Percentiles rank a stretch among this genome's conserved stretches.
Conservation (phyloP, 1,140 invertebrate species). For the Pogonomyrmex californicus region DNA sequence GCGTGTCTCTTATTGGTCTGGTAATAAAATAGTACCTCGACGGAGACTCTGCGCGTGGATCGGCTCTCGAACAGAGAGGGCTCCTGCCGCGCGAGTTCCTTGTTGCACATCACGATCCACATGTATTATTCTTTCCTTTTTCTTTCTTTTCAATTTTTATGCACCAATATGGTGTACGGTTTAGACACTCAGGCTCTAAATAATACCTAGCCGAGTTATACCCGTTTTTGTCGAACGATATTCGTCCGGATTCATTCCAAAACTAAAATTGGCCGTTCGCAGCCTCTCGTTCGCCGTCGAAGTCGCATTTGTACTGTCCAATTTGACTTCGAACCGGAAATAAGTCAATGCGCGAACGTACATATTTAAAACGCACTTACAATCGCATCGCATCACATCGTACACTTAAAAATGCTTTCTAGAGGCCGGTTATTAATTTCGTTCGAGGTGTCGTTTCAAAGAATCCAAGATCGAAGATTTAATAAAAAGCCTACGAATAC, state of each 20-base stretch:
- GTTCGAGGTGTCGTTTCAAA: constrained; percentile 8
- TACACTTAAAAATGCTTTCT: constrained; percentile 35
- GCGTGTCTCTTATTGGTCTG: constrained; percentile 48
- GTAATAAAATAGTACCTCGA: constrained; percentile 61
- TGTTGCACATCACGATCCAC: constrained; percentile 26
- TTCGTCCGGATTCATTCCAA: constrained; percentile 50
- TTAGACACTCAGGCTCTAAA: constrained; percentile 67
- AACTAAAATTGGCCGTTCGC: constrained; percentile 39
- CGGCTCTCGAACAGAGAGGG: constrained; percentile 41
- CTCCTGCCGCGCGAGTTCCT: constrained; percentile 1
- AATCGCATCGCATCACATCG: background rate
- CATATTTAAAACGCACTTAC: constrained; percentile 44
- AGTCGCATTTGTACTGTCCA: constrained; percentile 18
- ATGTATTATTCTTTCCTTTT: constrained; percentile 30
- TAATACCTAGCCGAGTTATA: constrained; percentile 71
- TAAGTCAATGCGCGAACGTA: constrained; percentile 24
- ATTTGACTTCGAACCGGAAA: constrained; percentile 42
- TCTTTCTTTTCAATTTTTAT: constrained; percentile 49
- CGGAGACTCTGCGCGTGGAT: constrained; percentile 32
- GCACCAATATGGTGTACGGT: constrained; percentile 81
- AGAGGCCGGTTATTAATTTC: constrained; percentile 51
- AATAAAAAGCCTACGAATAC: constrained; percentile 51
- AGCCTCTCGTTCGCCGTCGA: constrained; percentile 9
- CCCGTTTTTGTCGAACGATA: constrained; percentile 72
- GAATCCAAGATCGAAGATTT: constrained; percentile 17